phyloP scores from a whole-genome alignment of 2,888 invertebrate species.

The Cancer borealis region DNA sequence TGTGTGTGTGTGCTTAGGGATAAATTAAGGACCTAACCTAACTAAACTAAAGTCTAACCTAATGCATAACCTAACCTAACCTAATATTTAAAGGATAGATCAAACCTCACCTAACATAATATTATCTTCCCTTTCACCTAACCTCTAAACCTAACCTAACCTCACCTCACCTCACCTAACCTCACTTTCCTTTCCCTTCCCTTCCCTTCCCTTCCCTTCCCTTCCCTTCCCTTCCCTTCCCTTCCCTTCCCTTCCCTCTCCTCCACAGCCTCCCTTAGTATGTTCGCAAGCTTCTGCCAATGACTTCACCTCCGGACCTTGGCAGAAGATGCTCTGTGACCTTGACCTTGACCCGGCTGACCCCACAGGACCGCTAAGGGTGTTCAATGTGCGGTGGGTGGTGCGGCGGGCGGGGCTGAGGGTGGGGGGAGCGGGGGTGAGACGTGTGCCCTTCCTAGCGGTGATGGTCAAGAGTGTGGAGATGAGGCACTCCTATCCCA shows the following conservation, averaged over 20 bases:
- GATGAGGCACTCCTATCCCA: conserved; percentile 42
- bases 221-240: too few relatives aligned
- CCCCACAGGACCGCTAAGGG: conserved; percentile 47
- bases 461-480: conserved; percentile 68
- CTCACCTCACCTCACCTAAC: too few relatives aligned
- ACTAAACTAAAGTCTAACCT: too few relatives aligned
- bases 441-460: conserved; percentile 71
- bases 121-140: too few relatives aligned
- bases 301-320: conserved; percentile 63
- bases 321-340: conserved; percentile 71
- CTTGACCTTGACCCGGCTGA: conserved; percentile 45
- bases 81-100: too few relatives aligned
- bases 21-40: too few relatives aligned
- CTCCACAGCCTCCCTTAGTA: neutral
- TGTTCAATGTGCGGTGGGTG: conserved; percentile 66
- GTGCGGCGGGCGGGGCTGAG: conserved; percentile 58
- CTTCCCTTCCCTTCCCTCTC: neutral
- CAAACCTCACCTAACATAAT: too few relatives aligned
- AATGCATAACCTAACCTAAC: too few relatives aligned
- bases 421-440: conserved; percentile 62
- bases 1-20: too few relatives aligned
- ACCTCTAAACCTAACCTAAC: too few relatives aligned
- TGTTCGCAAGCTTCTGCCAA: conserved; percentile 61
- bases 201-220: too few relatives aligned
- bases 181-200: too few relatives aligned